Evolutionary conservation across 2,888 invertebrate genomes (phyloP), one percentile per base, ranked within the genome.

Genomic region (Leucania comma): DNA sequence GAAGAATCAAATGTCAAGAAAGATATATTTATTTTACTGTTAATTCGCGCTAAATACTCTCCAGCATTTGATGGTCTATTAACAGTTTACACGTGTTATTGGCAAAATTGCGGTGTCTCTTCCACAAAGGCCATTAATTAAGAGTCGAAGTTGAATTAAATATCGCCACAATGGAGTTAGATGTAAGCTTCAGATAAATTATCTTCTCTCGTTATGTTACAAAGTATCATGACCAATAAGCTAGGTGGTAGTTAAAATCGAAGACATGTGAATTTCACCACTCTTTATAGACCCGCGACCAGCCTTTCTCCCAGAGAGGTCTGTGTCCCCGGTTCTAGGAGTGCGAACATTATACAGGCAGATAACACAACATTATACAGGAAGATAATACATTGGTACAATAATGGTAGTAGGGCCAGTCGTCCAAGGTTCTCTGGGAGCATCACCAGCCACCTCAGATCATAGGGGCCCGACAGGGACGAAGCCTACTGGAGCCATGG

Each of bases 151-250:
- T n/a, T n/a, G n/a, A n/a, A 59, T 57, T 50, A 35, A 29, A 67
- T 46, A 54, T 8, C 24, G 26, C 22, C 12, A 59, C 57, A 20
- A 74, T 68, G 75, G 80, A 80, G 29, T 51, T 78, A 54, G 58
- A 74, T 20, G 80, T 80, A 78, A 80, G 82, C 29, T 53, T 54
- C 17, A 56, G 5, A 35, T 3, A 6, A 51, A 46, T 51, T 9
- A 17, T 17, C 3, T 26, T 26, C 42, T 24, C 35, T 32, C 17
- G 8, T 29, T 22, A 12, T 12, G 3, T 17, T 17, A 26, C n/a
- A 6, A 48, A 64, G 12, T 26, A 54, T 48, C 29, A 32, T n/a
- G 3, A 3, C 12, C 48, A 5, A 38, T 53, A 20, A 48, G 12
- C 6, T 48, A 29, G 17, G 8, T 38, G 14, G 20, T 53, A 29